phyloP scores from a whole-genome alignment of 2,888 invertebrate species.

The Mythimna lalbum region DNA sequence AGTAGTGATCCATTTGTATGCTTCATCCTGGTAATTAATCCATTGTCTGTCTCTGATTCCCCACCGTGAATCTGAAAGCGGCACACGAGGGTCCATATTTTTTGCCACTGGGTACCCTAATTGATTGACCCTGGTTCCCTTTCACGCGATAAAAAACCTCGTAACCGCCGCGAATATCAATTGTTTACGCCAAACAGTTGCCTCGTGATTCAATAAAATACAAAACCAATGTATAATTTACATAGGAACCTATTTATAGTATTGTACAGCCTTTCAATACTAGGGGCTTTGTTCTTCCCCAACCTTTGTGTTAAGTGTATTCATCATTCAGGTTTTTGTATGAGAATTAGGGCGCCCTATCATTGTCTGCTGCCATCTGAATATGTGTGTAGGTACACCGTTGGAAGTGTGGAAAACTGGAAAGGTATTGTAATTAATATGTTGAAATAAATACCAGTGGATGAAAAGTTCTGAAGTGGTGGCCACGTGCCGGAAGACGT shows the following conservation, averaged over 20 bases:
- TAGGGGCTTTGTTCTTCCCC: constrained; percentile 43
- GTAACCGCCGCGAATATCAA: constrained; percentile 4
- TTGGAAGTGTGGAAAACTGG: background rate
- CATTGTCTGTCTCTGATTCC: background rate
- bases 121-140: constrained; percentile 7
- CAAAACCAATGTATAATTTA: constrained; percentile 22
- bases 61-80: background rate
- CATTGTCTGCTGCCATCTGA: constrained; percentile 11
- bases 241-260: constrained; percentile 8
- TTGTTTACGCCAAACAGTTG: constrained; percentile 28
- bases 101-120: constrained; percentile 23
- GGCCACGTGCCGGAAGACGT: too few species aligned
- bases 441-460: background rate
- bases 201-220: constrained; percentile 2
- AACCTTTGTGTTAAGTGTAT: constrained; percentile 36
- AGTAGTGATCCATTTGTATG: background rate
- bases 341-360: constrained; percentile 42
- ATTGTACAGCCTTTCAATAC: constrained; percentile 36
- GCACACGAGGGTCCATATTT: background rate
- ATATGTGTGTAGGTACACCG: background rate
- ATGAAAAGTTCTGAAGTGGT: too few species aligned
- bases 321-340: constrained; percentile 40
- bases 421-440: constrained; percentile 1
- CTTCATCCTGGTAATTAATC: background rate
- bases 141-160: background rate